Evolutionary conservation across 2,888 invertebrate genomes (phyloP).

Genomic region (Asteroscopus sphinx): DNA sequence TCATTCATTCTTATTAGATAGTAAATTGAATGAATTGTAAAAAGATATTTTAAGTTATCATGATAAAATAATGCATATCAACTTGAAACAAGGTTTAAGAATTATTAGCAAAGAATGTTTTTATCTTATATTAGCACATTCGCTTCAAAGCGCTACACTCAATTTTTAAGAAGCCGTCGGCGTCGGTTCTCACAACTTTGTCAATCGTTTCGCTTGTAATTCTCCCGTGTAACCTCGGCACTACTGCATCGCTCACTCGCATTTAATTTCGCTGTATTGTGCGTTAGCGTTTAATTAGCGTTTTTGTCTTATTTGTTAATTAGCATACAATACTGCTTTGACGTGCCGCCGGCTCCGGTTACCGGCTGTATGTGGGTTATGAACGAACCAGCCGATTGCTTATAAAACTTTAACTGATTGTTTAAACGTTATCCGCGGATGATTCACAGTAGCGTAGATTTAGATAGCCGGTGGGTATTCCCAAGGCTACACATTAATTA

Average conservation of each 20-base stretch:
- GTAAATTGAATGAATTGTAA: no score
- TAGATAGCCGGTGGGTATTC: not conserved
- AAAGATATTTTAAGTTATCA: no score
- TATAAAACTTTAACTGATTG: constrained; percentile 6
- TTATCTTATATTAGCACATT: no score
- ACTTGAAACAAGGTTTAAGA: no score
- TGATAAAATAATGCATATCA: no score
- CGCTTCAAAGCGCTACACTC: no score
- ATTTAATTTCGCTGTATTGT: constrained; percentile 35
- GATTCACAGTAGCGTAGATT: not conserved
- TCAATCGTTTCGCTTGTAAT: not conserved
- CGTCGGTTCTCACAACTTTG: not conserved
- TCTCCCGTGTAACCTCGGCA: constrained; percentile 26
- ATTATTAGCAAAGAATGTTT: no score
- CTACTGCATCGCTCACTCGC: constrained; percentile 9
- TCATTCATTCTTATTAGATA: no score
- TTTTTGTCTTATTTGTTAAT: constrained; percentile 67
- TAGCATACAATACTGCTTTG: constrained; percentile 69
- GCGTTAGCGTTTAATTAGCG: constrained; percentile 74
- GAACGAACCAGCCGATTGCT: constrained; percentile 17
- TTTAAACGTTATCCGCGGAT: constrained; percentile 1
- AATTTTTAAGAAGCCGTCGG: constrained; percentile 16
- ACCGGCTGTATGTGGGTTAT: constrained; percentile 51
- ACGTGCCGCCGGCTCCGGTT: constrained; percentile 71
- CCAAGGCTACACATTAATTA: not conserved